A percentile compares a stretch with the other conserved stretches of the same genome.
Evolutionary conservation across 2,113 vertebrate species (phyloP).

Genomic region (Tetraodon nigroviridis): DNA sequence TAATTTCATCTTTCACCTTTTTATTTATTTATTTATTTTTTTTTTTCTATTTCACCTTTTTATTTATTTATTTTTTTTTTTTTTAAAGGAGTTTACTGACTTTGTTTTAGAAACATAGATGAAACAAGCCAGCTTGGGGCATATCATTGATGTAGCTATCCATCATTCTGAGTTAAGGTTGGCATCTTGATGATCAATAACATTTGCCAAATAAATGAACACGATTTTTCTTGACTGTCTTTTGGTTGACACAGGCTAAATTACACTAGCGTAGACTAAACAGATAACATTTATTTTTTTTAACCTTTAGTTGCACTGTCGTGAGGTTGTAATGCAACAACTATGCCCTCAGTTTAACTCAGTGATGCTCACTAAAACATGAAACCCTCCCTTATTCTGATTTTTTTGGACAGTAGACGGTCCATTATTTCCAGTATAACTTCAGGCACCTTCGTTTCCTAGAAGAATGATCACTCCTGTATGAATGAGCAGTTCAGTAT

Average conservation of each 20-base stretch:
- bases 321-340: too few species aligned
- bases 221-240: not conserved
- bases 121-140: slow-evolving; percentile 27
- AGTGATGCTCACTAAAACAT: too few species aligned
- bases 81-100: not conserved
- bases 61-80: not conserved
- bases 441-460: too few species aligned
- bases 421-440: too few species aligned
- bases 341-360: too few species aligned
- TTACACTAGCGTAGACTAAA: too few species aligned
- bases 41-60: not conserved
- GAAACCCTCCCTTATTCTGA: too few species aligned
- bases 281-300: too few species aligned
- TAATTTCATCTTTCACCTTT: not conserved
- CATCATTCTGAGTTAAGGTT: slow-evolving; percentile 36
- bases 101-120: slow-evolving; percentile 9
- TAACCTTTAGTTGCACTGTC: too few species aligned
- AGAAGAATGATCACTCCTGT: too few species aligned
- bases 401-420: too few species aligned
- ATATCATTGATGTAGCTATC: slow-evolving; percentile 41
- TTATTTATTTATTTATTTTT: not conserved
- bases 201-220: not conserved
- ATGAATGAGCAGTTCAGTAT: too few species aligned
- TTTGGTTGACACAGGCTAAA: not conserved
- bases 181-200: slow-evolving; percentile 35